Evolutionary conservation across 2,797 vertebrate species (phyloP).

Genomic region (Dendrocincla tyrannina): DNA sequence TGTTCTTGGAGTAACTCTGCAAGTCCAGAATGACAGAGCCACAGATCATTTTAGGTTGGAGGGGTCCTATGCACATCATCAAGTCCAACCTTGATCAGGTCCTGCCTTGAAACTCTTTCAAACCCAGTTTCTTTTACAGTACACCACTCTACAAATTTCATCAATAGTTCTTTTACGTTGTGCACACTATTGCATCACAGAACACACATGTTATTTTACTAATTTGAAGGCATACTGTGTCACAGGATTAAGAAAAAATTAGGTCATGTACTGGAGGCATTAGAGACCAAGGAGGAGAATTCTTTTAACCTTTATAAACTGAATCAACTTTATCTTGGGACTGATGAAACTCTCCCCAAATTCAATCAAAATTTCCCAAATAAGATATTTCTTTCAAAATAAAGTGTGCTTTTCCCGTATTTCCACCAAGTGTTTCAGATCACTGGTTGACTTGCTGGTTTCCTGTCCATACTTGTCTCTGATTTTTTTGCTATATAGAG

Average conservation of each 20-base stretch:
- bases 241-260: background rate
- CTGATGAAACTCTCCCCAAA: fast-evolving
- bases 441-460: background rate
- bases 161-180: background rate
- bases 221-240: background rate
- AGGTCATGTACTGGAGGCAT: background rate
- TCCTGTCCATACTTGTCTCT: background rate
- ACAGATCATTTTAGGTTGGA: background rate
- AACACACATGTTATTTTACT: background rate
- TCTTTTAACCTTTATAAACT: background rate
- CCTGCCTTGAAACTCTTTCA: background rate
- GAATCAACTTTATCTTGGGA: background rate
- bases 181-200: background rate
- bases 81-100: background rate
- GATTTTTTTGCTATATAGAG: background rate
- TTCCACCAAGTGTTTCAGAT: background rate
- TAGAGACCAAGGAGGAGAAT: background rate
- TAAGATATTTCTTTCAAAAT: background rate
- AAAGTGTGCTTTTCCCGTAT: background rate
- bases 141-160: background rate
- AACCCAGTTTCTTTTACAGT: background rate
- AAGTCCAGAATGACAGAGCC: background rate
- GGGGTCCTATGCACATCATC: background rate
- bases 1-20: background rate
- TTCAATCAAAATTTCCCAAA: background rate